These are phyloP conservation scores for Magallana angulata DNA, from an alignment of 1,140 invertebrate genomes.

Conservation along the genomic window DNA sequence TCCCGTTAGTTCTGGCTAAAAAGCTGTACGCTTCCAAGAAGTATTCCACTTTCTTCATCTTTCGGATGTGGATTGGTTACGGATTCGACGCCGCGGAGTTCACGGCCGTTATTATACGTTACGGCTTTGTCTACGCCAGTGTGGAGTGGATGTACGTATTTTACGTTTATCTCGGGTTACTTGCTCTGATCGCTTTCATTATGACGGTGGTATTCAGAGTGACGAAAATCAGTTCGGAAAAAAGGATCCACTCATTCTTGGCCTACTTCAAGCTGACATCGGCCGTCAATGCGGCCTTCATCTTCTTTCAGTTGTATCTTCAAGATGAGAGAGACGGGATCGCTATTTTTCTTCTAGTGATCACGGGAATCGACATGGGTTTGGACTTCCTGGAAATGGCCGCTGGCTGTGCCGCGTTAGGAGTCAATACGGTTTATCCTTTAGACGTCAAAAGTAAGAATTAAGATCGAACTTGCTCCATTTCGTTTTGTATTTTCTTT, in stretches of 20 bases:
- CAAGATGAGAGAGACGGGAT: conserved; percentile 15
- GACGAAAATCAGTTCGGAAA: not conserved
- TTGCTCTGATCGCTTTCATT: conserved; percentile 14
- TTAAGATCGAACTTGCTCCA: not conserved
- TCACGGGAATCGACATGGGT: conserved; percentile 44
- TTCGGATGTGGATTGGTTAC: conserved; percentile 47
- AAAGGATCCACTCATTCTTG: conserved; percentile 10
- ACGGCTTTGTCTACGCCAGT: conserved; percentile 22
- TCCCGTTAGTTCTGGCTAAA: not conserved
- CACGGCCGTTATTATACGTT: conserved; percentile 6
- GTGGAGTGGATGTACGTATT: conserved; percentile 40
- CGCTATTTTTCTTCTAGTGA: conserved; percentile 31
- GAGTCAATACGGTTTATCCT: conserved; percentile 6
- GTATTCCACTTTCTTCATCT: conserved; percentile 32
- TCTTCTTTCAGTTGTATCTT: conserved; percentile 47
- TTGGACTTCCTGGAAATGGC: conserved; percentile 48
- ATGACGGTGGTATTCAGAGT: conserved; percentile 13
- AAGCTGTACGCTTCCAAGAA: conserved; percentile 12
- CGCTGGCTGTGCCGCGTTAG: conserved; percentile 27
- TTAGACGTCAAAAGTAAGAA: conserved; percentile 5
- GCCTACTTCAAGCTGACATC: conserved; percentile 49
- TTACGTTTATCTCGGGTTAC: conserved; percentile 41
- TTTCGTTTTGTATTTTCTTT: too few species aligned
- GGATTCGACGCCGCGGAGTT: conserved; percentile 38
- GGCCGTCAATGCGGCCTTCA: conserved; percentile 33